Conservation (phyloP, 2,797 vertebrate species). For the Novumbra hubbsi region DNA sequence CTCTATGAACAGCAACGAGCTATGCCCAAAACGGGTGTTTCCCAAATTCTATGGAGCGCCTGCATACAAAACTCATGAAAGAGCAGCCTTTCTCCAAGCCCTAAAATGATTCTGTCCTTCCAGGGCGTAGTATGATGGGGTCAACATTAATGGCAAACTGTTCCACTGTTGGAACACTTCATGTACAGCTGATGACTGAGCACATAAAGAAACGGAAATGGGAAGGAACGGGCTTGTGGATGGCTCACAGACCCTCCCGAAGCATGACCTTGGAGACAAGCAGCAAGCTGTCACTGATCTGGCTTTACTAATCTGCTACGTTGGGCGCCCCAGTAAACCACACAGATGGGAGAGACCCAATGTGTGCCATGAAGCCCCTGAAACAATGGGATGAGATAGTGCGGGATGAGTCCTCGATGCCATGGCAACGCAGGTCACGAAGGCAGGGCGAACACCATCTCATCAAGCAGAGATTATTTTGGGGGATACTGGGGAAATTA, state of each 20-base stretch:
- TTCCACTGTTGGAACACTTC: slow-evolving; percentile 21
- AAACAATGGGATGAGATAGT: background rate
- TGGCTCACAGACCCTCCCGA: background rate
- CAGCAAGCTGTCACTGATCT: slow-evolving; percentile 2
- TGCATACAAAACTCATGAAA: background rate
- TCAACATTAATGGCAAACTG: slow-evolving; percentile 32
- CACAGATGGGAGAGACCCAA: background rate
- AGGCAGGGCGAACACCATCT: background rate
- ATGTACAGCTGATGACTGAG: slow-evolving; percentile 16
- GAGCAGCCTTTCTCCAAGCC: background rate
- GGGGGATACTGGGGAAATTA: background rate
- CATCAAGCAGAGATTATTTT: background rate
- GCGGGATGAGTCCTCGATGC: background rate
- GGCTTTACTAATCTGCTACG: background rate
- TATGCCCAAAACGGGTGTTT: too few species aligned
- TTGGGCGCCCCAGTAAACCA: background rate
- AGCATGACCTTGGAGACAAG: background rate
- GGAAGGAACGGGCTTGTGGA: background rate
- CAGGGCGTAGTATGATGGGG: slow-evolving; percentile 22
- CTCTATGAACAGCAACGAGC: too few species aligned
- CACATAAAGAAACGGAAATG: background rate
- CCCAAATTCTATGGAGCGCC: too few species aligned
- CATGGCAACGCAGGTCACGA: slow-evolving; percentile 6
- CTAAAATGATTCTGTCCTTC: slow-evolving; percentile 32
- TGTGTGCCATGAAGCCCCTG: background rate